Evolutionary conservation across 2,888 invertebrate genomes (phyloP), one percentile per base, ranked within the genome.

Genomic region (Cactoblastis cactorum): DNA sequence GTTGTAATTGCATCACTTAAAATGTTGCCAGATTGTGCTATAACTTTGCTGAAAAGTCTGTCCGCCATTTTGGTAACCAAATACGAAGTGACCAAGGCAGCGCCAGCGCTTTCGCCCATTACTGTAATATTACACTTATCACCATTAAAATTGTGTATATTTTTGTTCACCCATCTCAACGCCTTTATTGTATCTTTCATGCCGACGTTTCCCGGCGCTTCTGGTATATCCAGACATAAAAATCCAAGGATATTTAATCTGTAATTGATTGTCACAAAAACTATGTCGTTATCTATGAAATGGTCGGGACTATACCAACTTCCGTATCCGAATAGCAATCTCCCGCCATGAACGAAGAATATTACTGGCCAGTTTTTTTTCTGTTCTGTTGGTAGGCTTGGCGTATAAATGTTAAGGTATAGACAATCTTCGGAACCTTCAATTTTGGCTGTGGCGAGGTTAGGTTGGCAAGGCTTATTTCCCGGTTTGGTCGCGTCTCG

Each of bases 341-440:
- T 84, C 0, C 92, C 92, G 0, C 92, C 92, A 33, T 92, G 92
- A 8, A 92, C 77, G 71, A 90, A 92, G 52, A 92, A 86, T 66
- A 92, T 63, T 0, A 92, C 91, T 0, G 92, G 91, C 9, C 84
- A 67, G 34, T 79, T 77, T 49, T 74, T 57, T 4, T 61, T 52
- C 52, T 81, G 77, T 22, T 81, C 70, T 0, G 28, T 3, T 55
- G 82, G 83, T 62, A 93, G 76, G 52, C 80, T 76, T 32, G 94
- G 93, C 0, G 92, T 91, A 72, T 93, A 93, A 1, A 94, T 90
- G 65, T 94, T 94, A 50, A 94, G 68, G 62, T 92, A 93, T 0
- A 94, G 83, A 60, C 94, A 94, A 67, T 94, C 94, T 73, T 94
- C 94, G 0, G 73, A 80, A 0, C 93, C 93, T 19, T 87, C 83